Percentiles rank a stretch among this genome's conserved stretches.
phyloP scores from a whole-genome alignment of 2,113 vertebrate species.

The Rhodinocichla rosea region DNA sequence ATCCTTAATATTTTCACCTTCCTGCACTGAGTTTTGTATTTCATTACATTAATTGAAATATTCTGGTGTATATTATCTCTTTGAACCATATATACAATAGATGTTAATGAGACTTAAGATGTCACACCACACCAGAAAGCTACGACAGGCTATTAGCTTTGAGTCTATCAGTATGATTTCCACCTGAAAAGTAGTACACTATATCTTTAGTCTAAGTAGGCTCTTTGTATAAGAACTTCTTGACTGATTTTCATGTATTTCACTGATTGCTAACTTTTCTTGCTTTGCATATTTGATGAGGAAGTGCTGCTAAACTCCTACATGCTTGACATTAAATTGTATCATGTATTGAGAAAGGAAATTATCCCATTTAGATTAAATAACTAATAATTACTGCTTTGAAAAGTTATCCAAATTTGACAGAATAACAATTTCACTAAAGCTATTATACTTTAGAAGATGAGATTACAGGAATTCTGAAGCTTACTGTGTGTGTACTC shows the following conservation, averaged over 20 bases:
- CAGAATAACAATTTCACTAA: not conserved
- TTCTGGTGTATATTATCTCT: not conserved
- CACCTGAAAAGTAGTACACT: not conserved
- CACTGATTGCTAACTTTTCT: not conserved
- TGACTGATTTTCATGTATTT: not conserved
- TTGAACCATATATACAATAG: not conserved
- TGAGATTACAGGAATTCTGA: not conserved
- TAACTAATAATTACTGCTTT: not conserved
- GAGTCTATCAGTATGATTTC: not conserved
- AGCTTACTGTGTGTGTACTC: not conserved
- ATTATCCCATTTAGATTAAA: not conserved
- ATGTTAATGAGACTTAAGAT: not conserved
- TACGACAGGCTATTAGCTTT: not conserved
- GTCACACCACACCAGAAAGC: not conserved
- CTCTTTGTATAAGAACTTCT: not conserved
- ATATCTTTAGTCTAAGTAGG: not conserved
- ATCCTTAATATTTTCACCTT: not conserved
- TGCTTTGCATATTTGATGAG: not conserved
- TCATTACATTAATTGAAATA: not conserved
- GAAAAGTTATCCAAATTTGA: not conserved
- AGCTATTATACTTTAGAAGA: not conserved
- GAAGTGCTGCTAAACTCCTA: not conserved
- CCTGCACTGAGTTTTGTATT: not conserved
- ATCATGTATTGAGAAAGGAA: not conserved
- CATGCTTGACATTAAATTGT: not conserved